Conservation (phyloP, 2,797 vertebrate species). For the Pseudopleuronectes americanus region DNA sequence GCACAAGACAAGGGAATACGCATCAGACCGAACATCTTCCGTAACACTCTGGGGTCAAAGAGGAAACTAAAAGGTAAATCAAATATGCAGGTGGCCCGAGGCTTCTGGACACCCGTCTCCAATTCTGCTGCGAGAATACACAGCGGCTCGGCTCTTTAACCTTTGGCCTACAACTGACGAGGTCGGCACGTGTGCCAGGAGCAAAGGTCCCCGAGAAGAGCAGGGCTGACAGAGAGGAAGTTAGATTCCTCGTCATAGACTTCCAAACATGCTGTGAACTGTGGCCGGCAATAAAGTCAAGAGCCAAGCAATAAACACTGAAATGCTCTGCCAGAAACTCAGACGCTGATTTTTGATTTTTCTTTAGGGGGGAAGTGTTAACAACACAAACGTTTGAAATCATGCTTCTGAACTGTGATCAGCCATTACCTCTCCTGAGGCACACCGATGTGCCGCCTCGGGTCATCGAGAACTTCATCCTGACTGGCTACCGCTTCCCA, state of each 20-base stretch:
- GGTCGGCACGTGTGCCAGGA: slow-evolving; percentile 7
- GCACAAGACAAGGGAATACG: slow-evolving; percentile 25
- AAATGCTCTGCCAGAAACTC: background rate
- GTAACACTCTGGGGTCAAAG: slow-evolving; percentile 2
- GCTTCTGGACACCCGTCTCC: background rate
- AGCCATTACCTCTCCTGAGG: slow-evolving; percentile 77
- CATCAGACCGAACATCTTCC: slow-evolving; percentile 20
- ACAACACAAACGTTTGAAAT: background rate
- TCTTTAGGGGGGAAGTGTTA: background rate
- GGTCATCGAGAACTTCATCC: slow-evolving; percentile 85
- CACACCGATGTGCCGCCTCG: slow-evolving; percentile 82
- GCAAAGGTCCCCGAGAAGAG: slow-evolving; percentile 38
- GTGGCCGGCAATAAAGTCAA: slow-evolving; percentile 16
- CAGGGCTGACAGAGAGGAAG: background rate
- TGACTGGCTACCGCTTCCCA: slow-evolving; percentile 86
- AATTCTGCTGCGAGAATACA: background rate
- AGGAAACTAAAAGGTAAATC: slow-evolving; percentile 23
- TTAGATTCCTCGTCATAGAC: slow-evolving; percentile 28
- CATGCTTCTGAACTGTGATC: slow-evolving; percentile 74
- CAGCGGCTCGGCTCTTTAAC: slow-evolving; percentile 15
- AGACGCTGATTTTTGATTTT: background rate
- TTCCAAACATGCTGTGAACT: background rate
- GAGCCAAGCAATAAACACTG: slow-evolving; percentile 26
- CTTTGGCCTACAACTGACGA: slow-evolving; percentile 11
- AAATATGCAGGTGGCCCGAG: slow-evolving; percentile 8